phyloP scores from a whole-genome alignment of 2,113 vertebrate genomes.

The Ceratotherium simum region DNA sequence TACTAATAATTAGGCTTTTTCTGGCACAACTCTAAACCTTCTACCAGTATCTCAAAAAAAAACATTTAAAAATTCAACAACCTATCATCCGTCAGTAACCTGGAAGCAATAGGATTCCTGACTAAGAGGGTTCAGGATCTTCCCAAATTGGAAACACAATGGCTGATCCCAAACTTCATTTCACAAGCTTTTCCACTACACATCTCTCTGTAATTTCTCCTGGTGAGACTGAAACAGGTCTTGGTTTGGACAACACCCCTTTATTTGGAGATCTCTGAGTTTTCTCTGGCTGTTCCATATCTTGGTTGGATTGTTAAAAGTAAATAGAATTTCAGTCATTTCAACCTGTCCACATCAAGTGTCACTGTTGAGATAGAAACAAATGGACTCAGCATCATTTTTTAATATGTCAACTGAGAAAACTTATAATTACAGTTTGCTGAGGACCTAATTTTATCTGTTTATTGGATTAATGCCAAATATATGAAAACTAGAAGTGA shows the following conservation, averaged over 20 bases:
- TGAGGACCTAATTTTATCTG: background rate
- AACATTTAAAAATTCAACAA: conserved; percentile 38
- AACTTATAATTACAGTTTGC: background rate
- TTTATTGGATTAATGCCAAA: conserved; percentile 28
- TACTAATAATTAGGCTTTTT: background rate
- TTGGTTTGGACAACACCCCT: background rate
- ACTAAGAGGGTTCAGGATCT: background rate
- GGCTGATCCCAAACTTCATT: background rate
- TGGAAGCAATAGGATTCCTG: background rate
- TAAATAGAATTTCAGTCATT: conserved; percentile 49
- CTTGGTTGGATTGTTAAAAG: background rate
- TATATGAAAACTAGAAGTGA: background rate
- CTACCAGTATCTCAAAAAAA: conserved; percentile 37
- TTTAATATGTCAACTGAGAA: conserved; percentile 3
- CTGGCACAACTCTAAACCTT: background rate
- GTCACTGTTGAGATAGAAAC: conserved; percentile 1
- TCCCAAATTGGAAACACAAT: background rate
- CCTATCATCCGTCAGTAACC: background rate
- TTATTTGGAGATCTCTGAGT: background rate
- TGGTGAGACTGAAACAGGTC: background rate
- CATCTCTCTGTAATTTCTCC: conserved; percentile 25
- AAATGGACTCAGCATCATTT: background rate
- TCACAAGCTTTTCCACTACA: background rate
- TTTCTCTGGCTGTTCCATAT: background rate
- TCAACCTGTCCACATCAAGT: background rate